Conservation (phyloP, 2,888 invertebrate genomes). For the Myopa tessellatipennis region DNA sequence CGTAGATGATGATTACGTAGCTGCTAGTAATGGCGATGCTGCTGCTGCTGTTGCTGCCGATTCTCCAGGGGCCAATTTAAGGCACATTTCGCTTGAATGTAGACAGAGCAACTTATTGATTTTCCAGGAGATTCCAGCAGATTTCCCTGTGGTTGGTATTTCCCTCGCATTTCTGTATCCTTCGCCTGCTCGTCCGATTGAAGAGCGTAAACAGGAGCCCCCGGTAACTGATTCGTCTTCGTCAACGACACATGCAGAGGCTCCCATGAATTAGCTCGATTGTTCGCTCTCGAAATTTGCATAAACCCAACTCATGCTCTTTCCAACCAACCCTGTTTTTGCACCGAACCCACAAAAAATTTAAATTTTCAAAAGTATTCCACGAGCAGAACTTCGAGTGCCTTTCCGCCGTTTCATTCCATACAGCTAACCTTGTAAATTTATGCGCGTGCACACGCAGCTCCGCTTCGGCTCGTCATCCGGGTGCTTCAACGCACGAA, state of each 20-base stretch:
- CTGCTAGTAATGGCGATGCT: not conserved
- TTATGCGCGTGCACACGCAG: slow-evolving; percentile 18
- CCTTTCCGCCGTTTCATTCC: not conserved
- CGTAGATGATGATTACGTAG: not conserved
- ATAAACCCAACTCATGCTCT: not conserved
- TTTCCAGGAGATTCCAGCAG: too few species aligned
- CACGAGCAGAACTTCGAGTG: not conserved
- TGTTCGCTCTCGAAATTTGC: not conserved
- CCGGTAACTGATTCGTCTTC: slow-evolving; percentile 1
- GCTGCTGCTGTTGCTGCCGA: too few species aligned
- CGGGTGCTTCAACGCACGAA: not conserved
- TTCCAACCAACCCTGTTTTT: not conserved
- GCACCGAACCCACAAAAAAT: slow-evolving; percentile 17
- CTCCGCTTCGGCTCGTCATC: not conserved
- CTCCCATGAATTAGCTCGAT: slow-evolving; percentile 2
- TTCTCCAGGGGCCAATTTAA: not conserved
- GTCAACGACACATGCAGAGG: slow-evolving; percentile 8
- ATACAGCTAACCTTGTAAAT: not conserved
- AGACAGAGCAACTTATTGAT: too few species aligned
- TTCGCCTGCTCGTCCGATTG: too few species aligned
- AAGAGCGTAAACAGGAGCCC: not conserved
- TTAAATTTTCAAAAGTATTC: not conserved
- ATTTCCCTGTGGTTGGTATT: too few species aligned
- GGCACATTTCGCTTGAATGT: too few species aligned
- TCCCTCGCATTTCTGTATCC: too few species aligned